A percentile compares a stretch with the other conserved stretches of the same genome.
phyloP scores from a whole-genome alignment of 2,113 vertebrate genomes.

The Crotalus viridis region DNA sequence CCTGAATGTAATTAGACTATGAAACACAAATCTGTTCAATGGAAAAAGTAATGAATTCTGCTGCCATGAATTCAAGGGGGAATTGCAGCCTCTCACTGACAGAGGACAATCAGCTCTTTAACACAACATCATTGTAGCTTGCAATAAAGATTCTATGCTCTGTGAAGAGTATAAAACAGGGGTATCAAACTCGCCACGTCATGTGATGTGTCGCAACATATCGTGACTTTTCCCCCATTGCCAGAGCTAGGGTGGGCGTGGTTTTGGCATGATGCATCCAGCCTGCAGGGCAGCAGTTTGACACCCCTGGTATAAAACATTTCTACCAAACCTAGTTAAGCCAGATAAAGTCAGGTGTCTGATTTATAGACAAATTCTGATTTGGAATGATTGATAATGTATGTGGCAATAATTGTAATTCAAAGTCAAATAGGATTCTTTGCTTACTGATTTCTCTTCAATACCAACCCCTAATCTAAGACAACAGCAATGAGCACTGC shows the following conservation, averaged over 20 bases:
- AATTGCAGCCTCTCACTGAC: not conserved
- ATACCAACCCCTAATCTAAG: not conserved
- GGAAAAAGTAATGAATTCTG: not conserved
- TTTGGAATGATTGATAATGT: not conserved
- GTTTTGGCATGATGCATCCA: too few relatives aligned
- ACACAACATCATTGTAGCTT: not conserved
- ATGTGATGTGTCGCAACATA: too few relatives aligned
- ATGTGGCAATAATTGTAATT: not conserved
- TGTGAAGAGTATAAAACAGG: not conserved
- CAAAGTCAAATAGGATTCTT: not conserved
- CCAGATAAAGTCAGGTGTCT: not conserved
- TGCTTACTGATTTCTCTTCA: not conserved
- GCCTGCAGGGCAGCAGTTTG: too few relatives aligned
- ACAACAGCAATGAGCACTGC: not conserved
- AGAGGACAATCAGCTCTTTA: not conserved
- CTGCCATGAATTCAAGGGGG: not conserved
- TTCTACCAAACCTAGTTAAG: not conserved
- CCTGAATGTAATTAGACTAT: not conserved
- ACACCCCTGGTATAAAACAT: not conserved
- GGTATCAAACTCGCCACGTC: too few relatives aligned
- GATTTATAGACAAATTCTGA: not conserved
- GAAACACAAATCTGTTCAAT: not conserved
- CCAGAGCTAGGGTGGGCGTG: too few relatives aligned
- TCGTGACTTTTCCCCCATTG: too few relatives aligned
- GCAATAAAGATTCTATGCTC: not conserved